These are phyloP conservation scores for Gambusia yucatana DNA, from an alignment of 2,797 vertebrate species.

Conservation along the genomic window DNA sequence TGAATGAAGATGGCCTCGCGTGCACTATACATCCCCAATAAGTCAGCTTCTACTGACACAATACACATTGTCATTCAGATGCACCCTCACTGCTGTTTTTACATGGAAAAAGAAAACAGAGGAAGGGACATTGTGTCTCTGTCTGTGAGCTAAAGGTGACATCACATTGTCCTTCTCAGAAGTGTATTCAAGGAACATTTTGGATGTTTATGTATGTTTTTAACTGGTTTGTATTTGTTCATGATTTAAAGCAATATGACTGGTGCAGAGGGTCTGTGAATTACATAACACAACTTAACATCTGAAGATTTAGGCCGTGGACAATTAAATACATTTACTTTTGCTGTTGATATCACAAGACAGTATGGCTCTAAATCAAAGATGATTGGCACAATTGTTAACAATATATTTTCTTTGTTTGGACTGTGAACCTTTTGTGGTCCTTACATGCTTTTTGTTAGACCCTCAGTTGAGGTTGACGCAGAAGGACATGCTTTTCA, in stretches of 20 bases:
- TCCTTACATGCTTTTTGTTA: neutral
- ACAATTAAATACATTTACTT: slow-evolving; percentile 8
- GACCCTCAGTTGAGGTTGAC: neutral
- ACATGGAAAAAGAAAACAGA: slow-evolving; percentile 64
- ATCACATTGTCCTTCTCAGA: slow-evolving; percentile 60
- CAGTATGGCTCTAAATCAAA: neutral
- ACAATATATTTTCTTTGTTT: neutral
- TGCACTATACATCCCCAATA: slow-evolving; percentile 69
- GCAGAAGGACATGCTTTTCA: neutral
- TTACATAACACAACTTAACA: neutral
- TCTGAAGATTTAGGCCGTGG: neutral
- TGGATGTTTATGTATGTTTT: slow-evolving; percentile 43
- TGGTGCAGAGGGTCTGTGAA: slow-evolving; percentile 29
- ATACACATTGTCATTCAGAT: slow-evolving; percentile 77
- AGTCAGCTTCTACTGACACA: slow-evolving; percentile 64
- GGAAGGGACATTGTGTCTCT: slow-evolving; percentile 65
- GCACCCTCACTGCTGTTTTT: slow-evolving; percentile 59
- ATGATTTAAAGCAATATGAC: slow-evolving; percentile 39
- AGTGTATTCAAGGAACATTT: slow-evolving; percentile 67
- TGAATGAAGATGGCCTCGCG: slow-evolving; percentile 61
- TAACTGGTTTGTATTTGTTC: slow-evolving; percentile 31
- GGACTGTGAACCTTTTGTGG: neutral
- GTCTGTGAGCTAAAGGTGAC: slow-evolving; percentile 69
- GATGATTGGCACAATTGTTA: neutral
- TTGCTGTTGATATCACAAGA: neutral